Base-by-base conservation (phyloP, 2,888 invertebrate species). In the Eupsilia transversa region DNA sequence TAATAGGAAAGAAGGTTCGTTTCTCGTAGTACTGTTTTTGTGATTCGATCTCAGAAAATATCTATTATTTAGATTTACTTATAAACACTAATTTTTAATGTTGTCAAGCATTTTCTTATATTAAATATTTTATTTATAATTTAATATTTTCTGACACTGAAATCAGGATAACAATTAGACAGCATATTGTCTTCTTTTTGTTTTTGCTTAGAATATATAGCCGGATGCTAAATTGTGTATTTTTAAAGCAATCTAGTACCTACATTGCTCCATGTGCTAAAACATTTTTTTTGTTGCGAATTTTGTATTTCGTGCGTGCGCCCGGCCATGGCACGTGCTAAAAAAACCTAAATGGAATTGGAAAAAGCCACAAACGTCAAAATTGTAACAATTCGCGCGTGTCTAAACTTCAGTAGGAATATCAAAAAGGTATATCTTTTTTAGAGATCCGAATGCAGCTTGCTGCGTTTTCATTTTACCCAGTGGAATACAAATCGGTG, bases 401-500 rank as follows among this genome's bases (percentile, higher is more conserved):
- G 38, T 56, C 59, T 61, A 67, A 59, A 66, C n/a, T 70, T 43
- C 60, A 74, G 27, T 64, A 49, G 57, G 57, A 68, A 64, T 61
- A 69, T 69, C 30, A 56, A 75, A 80, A 81, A 49, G 60, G 17
- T 66, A 65, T 80, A 52, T 64, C 17, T 68, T 79, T 74, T 82
- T 72, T 77, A 76, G 68, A 57, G 78, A 78, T 63, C 72, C 63
- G 66, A 77, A 76, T 85, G 87, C 78, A 83, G 63, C 82, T 73
- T 70, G 74, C 66, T 79, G 77, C 77, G 61, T 83, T 86, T 86
- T 86, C 77, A 84, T 82, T 86, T 84, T 60, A 69, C 79, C 83
- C 79, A 64, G 27, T 56, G 79, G 82, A 86, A 86, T 86, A 86
- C 83, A 83, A 86, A 86, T 85, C 78, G 87, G 57, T 59, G 67